A percentile compares a stretch with the other conserved stretches of the same genome.
These are phyloP conservation scores for Meteorus colon DNA, from an alignment of 2,888 invertebrate genomes.

Conservation along the genomic window DNA sequence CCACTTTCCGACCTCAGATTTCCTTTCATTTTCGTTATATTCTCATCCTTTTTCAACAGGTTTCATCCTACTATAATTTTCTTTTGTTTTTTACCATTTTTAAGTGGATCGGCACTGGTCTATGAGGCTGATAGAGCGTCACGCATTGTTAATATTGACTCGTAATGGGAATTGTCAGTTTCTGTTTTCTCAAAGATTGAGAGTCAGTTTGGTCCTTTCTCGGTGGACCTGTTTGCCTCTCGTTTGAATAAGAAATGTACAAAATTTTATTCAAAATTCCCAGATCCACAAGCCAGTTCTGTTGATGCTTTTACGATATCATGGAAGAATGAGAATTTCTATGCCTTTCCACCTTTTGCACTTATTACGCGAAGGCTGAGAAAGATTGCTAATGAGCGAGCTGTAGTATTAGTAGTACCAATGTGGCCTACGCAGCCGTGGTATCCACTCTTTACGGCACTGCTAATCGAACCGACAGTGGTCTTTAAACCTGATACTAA, in stretches of 20 bases:
- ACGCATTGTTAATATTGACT: no score
- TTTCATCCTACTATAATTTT: no score
- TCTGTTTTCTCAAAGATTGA: neutral
- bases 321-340: constrained; percentile 41
- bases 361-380: constrained; percentile 28
- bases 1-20: no score
- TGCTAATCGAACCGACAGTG: neutral
- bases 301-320: constrained; percentile 49
- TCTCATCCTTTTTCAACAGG: no score
- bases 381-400: constrained; percentile 49
- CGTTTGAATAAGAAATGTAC: constrained; percentile 26
- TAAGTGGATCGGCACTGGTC: no score
- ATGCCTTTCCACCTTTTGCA: constrained; percentile 47
- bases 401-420: constrained; percentile 56
- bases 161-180: no score
- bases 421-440: constrained; percentile 54
- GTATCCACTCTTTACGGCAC: constrained; percentile 50
- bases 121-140: constrained; percentile 38
- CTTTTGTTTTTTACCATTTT: no score
- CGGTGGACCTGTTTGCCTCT: constrained; percentile 29
- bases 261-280: constrained; percentile 5
- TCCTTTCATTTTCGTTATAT: no score
- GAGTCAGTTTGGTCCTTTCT: neutral
- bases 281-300: constrained; percentile 29
- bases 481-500: neutral